phyloP scores from a whole-genome alignment of 37 sponge, comb jelly and placozoan species.

The Cladorhizidae sp. region DNA sequence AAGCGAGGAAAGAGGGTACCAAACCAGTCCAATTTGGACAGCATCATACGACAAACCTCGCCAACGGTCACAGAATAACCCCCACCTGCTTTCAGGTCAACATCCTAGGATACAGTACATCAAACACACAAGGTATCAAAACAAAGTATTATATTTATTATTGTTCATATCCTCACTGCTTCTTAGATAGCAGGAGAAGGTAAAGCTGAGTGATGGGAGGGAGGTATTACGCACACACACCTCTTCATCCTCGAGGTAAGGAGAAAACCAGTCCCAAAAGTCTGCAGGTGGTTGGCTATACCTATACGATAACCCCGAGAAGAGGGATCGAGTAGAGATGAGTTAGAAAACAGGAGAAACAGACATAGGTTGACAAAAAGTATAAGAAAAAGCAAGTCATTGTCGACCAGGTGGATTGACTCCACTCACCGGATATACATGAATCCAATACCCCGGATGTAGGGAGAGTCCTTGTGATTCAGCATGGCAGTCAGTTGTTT shows the following conservation, averaged over 20 bases:
- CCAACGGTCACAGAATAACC: conserved; percentile 88
- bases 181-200: not conserved
- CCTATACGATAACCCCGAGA: conserved; percentile 22
- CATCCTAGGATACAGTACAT: conserved; percentile 63
- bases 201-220: not conserved
- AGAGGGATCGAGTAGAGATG: not conserved
- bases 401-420: not conserved
- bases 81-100: conserved; percentile 96
- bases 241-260: conserved; percentile 95
- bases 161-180: conserved; percentile 36
- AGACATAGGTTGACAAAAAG: not conserved
- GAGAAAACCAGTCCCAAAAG: conserved; percentile 94
- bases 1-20: conserved; percentile 96
- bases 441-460: conserved; percentile 94
- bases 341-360: not conserved
- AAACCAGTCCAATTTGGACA: conserved; percentile 97
- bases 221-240: conserved; percentile 53
- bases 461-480: conserved; percentile 91
- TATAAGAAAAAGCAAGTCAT: not conserved
- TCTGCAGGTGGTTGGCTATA: conserved; percentile 96
- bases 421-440: conserved; percentile 92
- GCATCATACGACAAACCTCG: conserved; percentile 89
- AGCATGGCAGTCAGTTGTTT: conserved; percentile 93
- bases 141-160: not conserved
- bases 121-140: not conserved